These are phyloP conservation scores for Bactericera cockerelli DNA, from an alignment of 1,140 invertebrate species.

Conservation along the genomic window DNA sequence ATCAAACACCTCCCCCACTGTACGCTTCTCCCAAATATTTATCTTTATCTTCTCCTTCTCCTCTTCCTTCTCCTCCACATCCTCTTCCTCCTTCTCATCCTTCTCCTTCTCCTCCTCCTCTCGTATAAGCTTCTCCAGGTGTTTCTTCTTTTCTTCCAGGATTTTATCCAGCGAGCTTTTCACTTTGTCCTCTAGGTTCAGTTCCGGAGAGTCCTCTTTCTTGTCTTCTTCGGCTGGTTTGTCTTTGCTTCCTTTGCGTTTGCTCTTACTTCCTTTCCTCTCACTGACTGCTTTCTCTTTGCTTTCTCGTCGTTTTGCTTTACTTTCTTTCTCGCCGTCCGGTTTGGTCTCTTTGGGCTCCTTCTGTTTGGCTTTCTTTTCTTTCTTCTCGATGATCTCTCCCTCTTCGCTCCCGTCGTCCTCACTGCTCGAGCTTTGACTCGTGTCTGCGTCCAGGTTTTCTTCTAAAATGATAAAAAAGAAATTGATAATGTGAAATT, in stretches of 20 bases:
- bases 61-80: slow-evolving; percentile 24
- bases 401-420: slow-evolving; percentile 23
- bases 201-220: background rate
- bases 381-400: slow-evolving; percentile 9
- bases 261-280: slow-evolving; percentile 3
- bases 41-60: slow-evolving; percentile 20
- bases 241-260: background rate
- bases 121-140: slow-evolving; percentile 21
- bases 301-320: slow-evolving; percentile 12
- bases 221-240: background rate
- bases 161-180: slow-evolving; percentile 2
- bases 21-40: slow-evolving; percentile 68
- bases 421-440: slow-evolving; percentile 14
- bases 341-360: background rate
- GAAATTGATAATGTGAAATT: too few species aligned
- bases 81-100: slow-evolving; percentile 19
- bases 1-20: slow-evolving; percentile 61
- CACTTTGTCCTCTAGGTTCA: slow-evolving; percentile 15
- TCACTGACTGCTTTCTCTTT: slow-evolving; percentile 21
- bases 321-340: too few species aligned
- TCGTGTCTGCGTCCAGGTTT: slow-evolving; percentile 11
- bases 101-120: slow-evolving; percentile 25
- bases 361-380: too few species aligned
- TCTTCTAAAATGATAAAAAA: slow-evolving; percentile 2
- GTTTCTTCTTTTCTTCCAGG: slow-evolving; percentile 16